Conservation (phyloP, 2,888 invertebrate genomes). For the Dasysyrphus tricinctus region DNA sequence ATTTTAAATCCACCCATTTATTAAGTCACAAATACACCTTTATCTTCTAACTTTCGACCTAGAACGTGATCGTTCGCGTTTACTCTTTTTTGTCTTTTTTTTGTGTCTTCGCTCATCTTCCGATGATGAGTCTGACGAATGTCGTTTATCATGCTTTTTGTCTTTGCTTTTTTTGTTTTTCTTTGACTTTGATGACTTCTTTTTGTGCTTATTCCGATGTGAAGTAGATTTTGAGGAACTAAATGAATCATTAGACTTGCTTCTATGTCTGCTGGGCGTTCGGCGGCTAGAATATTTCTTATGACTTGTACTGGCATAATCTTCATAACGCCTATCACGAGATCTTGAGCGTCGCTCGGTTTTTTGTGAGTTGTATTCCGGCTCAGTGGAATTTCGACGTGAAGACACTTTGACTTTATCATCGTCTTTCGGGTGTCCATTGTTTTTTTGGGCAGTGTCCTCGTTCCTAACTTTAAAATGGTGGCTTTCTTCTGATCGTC, state of each 20-base stretch:
- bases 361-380: neutral
- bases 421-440: conserved; percentile 6
- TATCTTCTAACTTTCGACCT: conserved; percentile 76
- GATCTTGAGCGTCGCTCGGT: conserved; percentile 40
- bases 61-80: conserved; percentile 81
- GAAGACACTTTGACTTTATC: conserved; percentile 12
- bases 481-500: conserved; percentile 10
- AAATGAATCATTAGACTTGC: conserved; percentile 47
- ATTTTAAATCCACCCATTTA: neutral
- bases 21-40: neutral
- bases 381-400: conserved; percentile 20
- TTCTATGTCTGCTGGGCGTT: conserved; percentile 20
- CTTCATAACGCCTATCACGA: conserved; percentile 34
- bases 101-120: conserved; percentile 79
- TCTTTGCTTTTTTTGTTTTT: conserved; percentile 78
- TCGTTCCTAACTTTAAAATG: neutral
- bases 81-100: conserved; percentile 82
- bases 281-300: conserved; percentile 37
- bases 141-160: conserved; percentile 77
- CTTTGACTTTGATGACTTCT: conserved; percentile 76
- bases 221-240: conserved; percentile 75
- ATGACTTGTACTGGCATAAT: conserved; percentile 44
- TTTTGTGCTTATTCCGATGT: conserved; percentile 78
- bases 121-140: conserved; percentile 61
- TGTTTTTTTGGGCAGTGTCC: neutral